Base-by-base conservation (phyloP, 2,797 vertebrate genomes). In the Acipenser oxyrinchus region DNA sequence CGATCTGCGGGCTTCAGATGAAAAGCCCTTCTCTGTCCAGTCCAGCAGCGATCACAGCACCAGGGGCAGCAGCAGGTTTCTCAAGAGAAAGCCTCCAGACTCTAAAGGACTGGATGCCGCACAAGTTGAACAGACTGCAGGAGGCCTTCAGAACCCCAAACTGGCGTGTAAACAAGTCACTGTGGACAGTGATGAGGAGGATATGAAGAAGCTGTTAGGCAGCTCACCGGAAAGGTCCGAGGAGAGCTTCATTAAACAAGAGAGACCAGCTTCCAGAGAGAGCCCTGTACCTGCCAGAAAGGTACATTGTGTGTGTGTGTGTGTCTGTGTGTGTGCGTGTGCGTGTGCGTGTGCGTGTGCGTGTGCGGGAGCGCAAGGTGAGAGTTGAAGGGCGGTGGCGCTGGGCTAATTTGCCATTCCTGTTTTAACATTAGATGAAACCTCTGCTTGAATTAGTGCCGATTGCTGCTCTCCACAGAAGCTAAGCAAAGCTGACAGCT, bases 101-200 rank as follows among this genome's bases (percentile, higher is more conserved):
- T 6, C 9, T 50, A 12, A 62, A 52, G 58, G 51, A 10, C 62
- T 50, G 51, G 10, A 13, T 66, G 48, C 60, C 13, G 48, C 13
- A 4, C 11, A 55, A n/a, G 37, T 50, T 37, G 37, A 37, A 37
- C 37, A 37, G 37, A 37, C 37, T 37, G 37, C 37, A 37, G 37
- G 1, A 60, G 52, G 6, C 4, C 13, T 62, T 68, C 3, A 18
- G 65, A 4, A 0, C 53, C 15, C 61, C 9, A 62, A 11, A 50
- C 52, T 60, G 37, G 1, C 15, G 51, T 59, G 51, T 65, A 71
- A 69, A 6, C 65, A 55, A 3, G 74, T 79, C 6, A 77, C 62
- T 66, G 66, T 87, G 62, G 89, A 88, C 66, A 91, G 89, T 1
- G 90, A 91, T 53, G 87, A 91, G 69, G 89, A 93, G 62, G 88